Conservation (phyloP, 2,113 vertebrate species). For the Abramis brama region DNA sequence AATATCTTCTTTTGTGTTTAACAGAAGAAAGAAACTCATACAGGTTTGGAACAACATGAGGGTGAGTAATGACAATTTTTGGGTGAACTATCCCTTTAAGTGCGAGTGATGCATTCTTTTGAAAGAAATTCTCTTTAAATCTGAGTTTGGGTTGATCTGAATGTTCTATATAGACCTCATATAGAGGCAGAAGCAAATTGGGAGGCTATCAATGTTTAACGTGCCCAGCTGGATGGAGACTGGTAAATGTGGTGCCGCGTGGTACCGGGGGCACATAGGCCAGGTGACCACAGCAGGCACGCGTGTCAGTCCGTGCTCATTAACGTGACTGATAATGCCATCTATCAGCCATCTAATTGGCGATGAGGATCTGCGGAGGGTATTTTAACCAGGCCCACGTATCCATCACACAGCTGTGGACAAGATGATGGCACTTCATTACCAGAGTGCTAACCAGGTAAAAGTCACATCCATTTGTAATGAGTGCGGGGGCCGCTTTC, state of each 20-base stretch:
- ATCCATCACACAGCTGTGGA: conserved; percentile 67
- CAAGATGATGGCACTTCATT: conserved; percentile 61
- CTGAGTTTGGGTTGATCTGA: neutral
- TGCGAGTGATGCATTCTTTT: neutral
- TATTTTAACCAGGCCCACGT: conserved; percentile 73
- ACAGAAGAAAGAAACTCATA: too few relatives aligned
- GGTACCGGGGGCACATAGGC: conserved; percentile 35
- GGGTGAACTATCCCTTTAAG: neutral
- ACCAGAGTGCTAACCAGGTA: conserved; percentile 61
- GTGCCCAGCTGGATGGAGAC: conserved; percentile 12
- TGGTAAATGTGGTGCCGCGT: conserved; percentile 19
- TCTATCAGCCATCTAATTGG: conserved; percentile 78
- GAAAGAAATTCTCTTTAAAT: neutral
- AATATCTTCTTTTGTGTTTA: too few relatives aligned
- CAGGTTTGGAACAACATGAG: too few relatives aligned
- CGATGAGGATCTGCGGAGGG: conserved; percentile 77
- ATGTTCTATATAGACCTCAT: neutral
- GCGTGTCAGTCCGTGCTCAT: conserved; percentile 68
- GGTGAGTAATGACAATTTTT: too few relatives aligned
- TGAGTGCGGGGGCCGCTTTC: conserved; percentile 50
- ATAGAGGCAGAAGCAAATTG: neutral
- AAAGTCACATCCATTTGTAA: conserved; percentile 64
- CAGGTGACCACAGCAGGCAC: conserved; percentile 55
- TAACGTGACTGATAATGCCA: conserved; percentile 80
- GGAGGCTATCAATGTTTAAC: conserved; percentile 41